Conservation (phyloP, 2,888 invertebrate genomes). For the Tipula unca region DNA sequence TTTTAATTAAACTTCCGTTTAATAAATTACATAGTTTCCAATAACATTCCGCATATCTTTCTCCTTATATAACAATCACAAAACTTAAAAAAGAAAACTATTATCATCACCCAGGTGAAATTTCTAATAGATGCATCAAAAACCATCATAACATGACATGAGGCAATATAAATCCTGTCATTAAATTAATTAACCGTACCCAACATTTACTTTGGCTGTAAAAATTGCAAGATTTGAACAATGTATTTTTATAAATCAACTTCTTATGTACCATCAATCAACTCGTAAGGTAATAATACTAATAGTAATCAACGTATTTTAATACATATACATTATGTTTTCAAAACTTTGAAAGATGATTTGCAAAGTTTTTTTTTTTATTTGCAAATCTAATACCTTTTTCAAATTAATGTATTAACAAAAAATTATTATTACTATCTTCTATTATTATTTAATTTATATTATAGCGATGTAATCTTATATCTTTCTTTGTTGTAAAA, state of each 20-base stretch:
- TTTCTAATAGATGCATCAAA: background rate
- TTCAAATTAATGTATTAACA: background rate
- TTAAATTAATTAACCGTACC: background rate
- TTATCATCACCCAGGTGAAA: background rate
- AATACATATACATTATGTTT: background rate
- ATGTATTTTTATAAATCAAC: background rate
- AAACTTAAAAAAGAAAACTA: background rate
- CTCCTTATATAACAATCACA: background rate
- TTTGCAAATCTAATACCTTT: background rate
- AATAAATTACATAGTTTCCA: background rate
- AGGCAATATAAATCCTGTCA: background rate
- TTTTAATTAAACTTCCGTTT: background rate
- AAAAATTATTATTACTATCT: background rate
- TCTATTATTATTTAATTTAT: background rate
- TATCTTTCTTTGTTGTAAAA: background rate
- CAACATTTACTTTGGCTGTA: background rate
- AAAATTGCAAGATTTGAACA: background rate
- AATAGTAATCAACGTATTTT: background rate
- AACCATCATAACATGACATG: background rate
- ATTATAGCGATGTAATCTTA: background rate
- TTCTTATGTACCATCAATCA: background rate
- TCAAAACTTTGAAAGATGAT: background rate
- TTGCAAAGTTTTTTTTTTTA: background rate
- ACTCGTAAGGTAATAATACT: background rate
- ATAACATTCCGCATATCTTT: background rate